A percentile compares a stretch with the other conserved stretches of the same genome.
These are phyloP conservation scores for Subanguina moxae DNA, from an alignment of 1,140 invertebrate genomes.

Conservation along the genomic window DNA sequence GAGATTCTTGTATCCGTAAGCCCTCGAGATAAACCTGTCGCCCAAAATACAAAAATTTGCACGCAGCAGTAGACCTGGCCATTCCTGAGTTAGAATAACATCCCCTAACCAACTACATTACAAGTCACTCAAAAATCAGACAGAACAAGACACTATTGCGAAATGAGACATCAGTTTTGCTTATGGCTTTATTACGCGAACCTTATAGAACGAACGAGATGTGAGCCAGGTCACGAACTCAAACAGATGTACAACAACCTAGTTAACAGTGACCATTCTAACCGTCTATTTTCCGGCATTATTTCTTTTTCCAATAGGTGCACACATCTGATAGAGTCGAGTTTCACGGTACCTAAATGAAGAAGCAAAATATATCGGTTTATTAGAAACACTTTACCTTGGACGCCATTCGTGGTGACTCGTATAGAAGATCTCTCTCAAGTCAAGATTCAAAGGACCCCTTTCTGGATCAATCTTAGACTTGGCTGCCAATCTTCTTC, in stretches of 20 bases:
- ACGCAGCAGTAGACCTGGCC: too few relatives aligned
- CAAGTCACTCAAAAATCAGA: too few relatives aligned
- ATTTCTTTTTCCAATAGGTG: slow-evolving; percentile 5
- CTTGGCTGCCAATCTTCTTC: neutral
- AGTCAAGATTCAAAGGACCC: slow-evolving; percentile 4
- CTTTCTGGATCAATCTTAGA: neutral
- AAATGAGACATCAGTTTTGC: too few relatives aligned
- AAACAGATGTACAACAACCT: too few relatives aligned
- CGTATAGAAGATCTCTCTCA: slow-evolving; percentile 15
- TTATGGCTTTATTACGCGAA: too few relatives aligned
- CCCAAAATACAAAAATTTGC: slow-evolving; percentile 39
- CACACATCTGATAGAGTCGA: slow-evolving; percentile 9
- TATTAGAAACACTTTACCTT: neutral
- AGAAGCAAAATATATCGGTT: neutral
- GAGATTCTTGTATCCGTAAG: slow-evolving; percentile 40
- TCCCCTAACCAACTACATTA: too few relatives aligned
- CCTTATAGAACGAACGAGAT: too few relatives aligned
- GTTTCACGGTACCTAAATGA: slow-evolving; percentile 10
- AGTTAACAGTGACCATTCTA: neutral
- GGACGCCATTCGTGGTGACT: slow-evolving; percentile 5
- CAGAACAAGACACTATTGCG: too few relatives aligned
- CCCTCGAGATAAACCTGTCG: slow-evolving; percentile 41
- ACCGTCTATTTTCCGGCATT: neutral
- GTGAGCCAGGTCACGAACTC: too few relatives aligned
- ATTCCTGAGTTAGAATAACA: too few relatives aligned